Percentiles rank a stretch among this genome's conserved stretches.
Evolutionary conservation across 2,113 vertebrate species (phyloP).

Genomic region (Ancistrus triradiatus): DNA sequence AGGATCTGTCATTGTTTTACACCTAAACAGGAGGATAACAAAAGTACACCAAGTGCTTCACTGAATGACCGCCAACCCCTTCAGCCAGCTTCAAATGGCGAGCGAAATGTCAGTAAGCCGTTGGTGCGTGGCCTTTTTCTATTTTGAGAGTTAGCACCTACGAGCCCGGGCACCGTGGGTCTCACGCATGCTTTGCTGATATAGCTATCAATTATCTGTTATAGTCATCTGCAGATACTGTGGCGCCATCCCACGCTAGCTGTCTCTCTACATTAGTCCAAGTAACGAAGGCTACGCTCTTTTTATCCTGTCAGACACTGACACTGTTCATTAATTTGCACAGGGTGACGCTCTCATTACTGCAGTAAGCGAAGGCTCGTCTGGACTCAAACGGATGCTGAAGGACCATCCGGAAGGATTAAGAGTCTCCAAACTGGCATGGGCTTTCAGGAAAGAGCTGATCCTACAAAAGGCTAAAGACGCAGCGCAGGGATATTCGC

Average conservation of each 20-base stretch:
- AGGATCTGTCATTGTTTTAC: background rate
- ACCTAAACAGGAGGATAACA: background rate
- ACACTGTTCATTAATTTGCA: slow-evolving; percentile 14
- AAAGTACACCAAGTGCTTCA: background rate
- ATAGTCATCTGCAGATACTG: background rate
- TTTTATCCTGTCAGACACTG: slow-evolving; percentile 3
- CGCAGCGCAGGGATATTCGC: background rate
- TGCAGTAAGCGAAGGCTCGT: slow-evolving; percentile 22
- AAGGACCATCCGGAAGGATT: slow-evolving; percentile 31
- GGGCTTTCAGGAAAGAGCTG: slow-evolving; percentile 25
- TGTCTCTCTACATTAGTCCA: slow-evolving; percentile 9
- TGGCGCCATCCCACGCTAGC: background rate
- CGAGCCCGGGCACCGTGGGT: background rate
- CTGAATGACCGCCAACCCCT: slow-evolving; percentile 1
- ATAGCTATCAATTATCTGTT: slow-evolving; percentile 8
- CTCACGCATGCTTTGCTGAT: background rate
- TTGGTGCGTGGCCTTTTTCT: slow-evolving; percentile 9
- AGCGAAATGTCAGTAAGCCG: slow-evolving; percentile 22
- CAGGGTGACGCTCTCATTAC: slow-evolving; percentile 32
- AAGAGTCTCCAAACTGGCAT: slow-evolving; percentile 19
- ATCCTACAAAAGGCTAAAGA: slow-evolving; percentile 16
- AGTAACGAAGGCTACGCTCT: background rate
- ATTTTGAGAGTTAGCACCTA: slow-evolving; percentile 14
- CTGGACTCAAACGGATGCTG: slow-evolving; percentile 15
- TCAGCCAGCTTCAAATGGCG: slow-evolving; percentile 8